Percentiles rank a stretch among this genome's conserved stretches.
Evolutionary conservation across 1,140 invertebrate genomes (phyloP).

Genomic region (Leptinotarsa texana): DNA sequence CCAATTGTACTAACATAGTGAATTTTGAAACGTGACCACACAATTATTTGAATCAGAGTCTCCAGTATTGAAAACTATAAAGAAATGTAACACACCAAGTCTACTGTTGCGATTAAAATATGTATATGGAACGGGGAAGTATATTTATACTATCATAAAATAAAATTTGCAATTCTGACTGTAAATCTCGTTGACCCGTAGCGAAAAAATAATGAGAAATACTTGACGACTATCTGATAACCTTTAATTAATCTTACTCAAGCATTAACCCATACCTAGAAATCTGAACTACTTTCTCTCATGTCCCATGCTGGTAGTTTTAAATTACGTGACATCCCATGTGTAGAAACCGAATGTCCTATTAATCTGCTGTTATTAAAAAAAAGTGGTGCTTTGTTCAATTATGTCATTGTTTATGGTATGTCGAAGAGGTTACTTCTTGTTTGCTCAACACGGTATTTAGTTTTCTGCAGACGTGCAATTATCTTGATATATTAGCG

Average conservation of each 20-base stretch:
- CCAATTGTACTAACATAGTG: too few species aligned
- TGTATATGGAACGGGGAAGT: too few species aligned
- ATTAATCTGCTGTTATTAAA: not conserved
- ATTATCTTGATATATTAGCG: not conserved
- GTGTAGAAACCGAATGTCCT: not conserved
- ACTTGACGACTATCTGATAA: not conserved
- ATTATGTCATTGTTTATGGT: not conserved
- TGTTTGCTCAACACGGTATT: not conserved
- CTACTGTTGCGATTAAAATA: too few species aligned
- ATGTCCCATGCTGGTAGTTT: not conserved
- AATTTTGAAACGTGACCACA: too few species aligned
- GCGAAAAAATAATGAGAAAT: not conserved
- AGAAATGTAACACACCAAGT: too few species aligned
- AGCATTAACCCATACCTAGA: not conserved
- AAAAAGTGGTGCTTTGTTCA: not conserved
- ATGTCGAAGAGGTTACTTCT: not conserved
- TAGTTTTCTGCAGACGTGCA: slow-evolving; percentile 8
- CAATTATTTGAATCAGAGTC: too few species aligned
- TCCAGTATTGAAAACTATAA: too few species aligned
- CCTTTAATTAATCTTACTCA: slow-evolving; percentile 4
- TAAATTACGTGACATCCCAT: not conserved
- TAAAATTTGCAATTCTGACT: too few species aligned
- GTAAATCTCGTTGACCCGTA: too few species aligned
- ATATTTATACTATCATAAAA: too few species aligned
- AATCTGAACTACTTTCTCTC: slow-evolving; percentile 3